phyloP scores from a whole-genome alignment of 2,888 invertebrate genomes.

The Lepidocyrtinus sp. region DNA sequence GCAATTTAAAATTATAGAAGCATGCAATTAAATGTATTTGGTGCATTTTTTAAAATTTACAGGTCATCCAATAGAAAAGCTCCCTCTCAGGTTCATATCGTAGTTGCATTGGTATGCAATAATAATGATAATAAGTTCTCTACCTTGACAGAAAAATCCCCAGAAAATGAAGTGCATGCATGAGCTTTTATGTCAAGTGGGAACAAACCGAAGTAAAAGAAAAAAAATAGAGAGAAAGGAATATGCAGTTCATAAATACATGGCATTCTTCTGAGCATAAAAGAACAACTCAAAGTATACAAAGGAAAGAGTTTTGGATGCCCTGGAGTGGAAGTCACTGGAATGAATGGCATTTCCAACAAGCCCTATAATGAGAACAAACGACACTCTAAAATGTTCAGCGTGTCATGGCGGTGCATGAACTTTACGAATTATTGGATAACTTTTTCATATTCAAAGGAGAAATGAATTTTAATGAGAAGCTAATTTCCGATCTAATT shows the following conservation, averaged over 20 bases:
- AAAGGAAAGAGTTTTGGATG: conserved; percentile 3
- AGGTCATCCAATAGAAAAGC: too few relatives aligned
- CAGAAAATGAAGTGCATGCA: conserved; percentile 5
- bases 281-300: not conserved
- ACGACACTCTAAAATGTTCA: conserved; percentile 28
- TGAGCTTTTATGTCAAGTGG: conserved; percentile 36
- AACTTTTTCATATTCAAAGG: conserved; percentile 21
- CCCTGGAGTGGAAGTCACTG: conserved; percentile 39
- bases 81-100: too few relatives aligned
- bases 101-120: not conserved
- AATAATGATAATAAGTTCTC: too few relatives aligned
- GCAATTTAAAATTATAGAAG: too few relatives aligned
- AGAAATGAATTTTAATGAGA: conserved; percentile 56
- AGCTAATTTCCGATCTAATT: conserved; percentile 48
- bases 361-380: conserved; percentile 47
- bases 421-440: conserved; percentile 4
- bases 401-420: conserved; percentile 1
- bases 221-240: conserved; percentile 14
- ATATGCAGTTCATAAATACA: conserved; percentile 24
- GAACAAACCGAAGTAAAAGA: conserved; percentile 22
- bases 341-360: conserved; percentile 44
- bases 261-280: not conserved
- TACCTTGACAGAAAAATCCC: too few relatives aligned
- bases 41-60: too few relatives aligned
- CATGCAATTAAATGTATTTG: too few relatives aligned